Evolutionary conservation across 2,113 vertebrate species (phyloP).

Genomic region (Caretta caretta): DNA sequence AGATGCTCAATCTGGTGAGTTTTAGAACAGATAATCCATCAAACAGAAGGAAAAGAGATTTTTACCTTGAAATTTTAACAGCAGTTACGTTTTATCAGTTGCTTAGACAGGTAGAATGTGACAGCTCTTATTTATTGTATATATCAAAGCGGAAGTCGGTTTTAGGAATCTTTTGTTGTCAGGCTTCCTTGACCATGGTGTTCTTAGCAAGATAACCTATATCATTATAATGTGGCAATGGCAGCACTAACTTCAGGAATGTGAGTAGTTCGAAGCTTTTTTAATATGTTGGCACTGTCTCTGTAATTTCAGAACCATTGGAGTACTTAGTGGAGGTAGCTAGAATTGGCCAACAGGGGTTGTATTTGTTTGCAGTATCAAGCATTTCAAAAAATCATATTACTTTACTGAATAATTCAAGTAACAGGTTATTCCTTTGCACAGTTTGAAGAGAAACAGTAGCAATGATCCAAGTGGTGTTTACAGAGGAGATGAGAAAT

Average conservation of each 20-base stretch:
- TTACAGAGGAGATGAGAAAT: neutral
- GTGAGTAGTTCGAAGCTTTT: neutral
- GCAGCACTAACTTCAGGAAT: neutral
- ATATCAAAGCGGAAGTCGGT: neutral
- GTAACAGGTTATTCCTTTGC: neutral
- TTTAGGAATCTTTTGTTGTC: neutral
- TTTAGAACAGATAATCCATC: neutral
- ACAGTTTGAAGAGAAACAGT: neutral
- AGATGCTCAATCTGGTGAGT: neutral
- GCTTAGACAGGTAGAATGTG: neutral
- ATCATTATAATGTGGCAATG: neutral
- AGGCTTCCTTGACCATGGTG: no score
- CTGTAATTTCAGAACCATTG: neutral
- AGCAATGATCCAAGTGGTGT: neutral
- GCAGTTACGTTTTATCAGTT: neutral
- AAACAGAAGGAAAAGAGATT: neutral
- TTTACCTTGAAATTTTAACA: neutral
- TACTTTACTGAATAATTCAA: neutral
- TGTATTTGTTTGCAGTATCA: neutral
- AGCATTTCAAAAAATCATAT: neutral
- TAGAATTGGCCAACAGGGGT: neutral
- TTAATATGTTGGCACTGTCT: neutral
- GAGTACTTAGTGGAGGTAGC: neutral
- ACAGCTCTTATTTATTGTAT: neutral
- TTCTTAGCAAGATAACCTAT: neutral